Percentiles rank a stretch among this genome's conserved stretches.
phyloP scores from a whole-genome alignment of 2,888 invertebrate genomes.

The Odontothrips loti region DNA sequence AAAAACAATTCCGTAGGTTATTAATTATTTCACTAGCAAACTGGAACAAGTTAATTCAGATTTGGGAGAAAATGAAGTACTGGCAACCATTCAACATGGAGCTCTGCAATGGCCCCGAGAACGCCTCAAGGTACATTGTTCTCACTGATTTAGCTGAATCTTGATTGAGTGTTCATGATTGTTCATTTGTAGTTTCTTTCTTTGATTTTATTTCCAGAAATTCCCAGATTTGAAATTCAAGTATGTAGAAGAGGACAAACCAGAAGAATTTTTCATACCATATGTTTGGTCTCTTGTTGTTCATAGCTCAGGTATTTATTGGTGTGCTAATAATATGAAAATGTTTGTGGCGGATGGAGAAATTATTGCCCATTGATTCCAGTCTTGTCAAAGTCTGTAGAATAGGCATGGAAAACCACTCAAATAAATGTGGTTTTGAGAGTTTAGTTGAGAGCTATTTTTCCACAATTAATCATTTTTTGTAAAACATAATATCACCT shows the following conservation, averaged over 20 bases:
- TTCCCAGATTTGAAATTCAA: slow-evolving; percentile 98
- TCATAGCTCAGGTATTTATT: slow-evolving; percentile 53
- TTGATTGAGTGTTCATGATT: neutral
- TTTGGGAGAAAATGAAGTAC: slow-evolving; percentile 80
- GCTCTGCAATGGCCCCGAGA: slow-evolving; percentile 92
- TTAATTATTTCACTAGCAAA: slow-evolving; percentile 64
- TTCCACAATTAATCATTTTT: too few species aligned
- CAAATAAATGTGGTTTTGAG: too few species aligned
- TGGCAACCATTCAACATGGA: slow-evolving; percentile 83
- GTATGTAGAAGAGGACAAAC: slow-evolving; percentile 97
- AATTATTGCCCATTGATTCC: neutral
- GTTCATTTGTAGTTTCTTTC: neutral
- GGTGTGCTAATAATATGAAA: slow-evolving; percentile 44
- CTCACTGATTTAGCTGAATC: slow-evolving; percentile 30
- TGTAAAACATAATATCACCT: too few species aligned
- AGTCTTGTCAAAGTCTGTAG: neutral
- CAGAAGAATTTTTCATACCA: slow-evolving; percentile 98
- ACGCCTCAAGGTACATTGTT: slow-evolving; percentile 69
- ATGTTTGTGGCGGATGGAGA: slow-evolving; percentile 15
- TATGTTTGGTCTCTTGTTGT: slow-evolving; percentile 94
- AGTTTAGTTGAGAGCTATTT: too few species aligned
- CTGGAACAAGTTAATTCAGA: slow-evolving; percentile 56
- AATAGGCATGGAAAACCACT: too few species aligned
- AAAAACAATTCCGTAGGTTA: slow-evolving; percentile 51
- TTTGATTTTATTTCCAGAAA: slow-evolving; percentile 63